Evolutionary conservation across 1,140 invertebrate species (phyloP), one percentile per base, ranked within the genome.

Genomic region (Drosophila ercepeae): DNA sequence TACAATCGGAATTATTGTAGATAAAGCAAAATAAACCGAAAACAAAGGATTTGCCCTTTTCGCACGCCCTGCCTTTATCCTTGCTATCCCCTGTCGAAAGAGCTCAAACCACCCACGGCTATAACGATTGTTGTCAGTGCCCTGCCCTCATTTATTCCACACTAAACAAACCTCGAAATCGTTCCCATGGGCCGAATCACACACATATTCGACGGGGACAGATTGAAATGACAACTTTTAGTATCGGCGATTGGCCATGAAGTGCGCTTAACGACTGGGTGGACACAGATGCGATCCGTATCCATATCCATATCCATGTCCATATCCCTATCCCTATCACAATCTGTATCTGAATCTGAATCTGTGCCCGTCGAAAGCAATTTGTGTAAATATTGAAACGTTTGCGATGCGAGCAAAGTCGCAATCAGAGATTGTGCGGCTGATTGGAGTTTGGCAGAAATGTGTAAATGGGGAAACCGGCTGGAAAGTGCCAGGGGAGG

Each of bases 371-470:
- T 51, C 46, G 54, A 59, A 36, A 55, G 76, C 81, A 74, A 86
- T 86, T 86, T 86, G 82, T 76, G 82, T 88, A 88, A 88, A 88
- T 88, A 88, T 88, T 88, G 77, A 88, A 88, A 67, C 82, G 74
- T 86, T 86, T 77, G 55, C 4, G 54, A 27, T 29, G 42, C 6
- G 51, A 55, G 41, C 49, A 14, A 29, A 72, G 49, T 52, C 46
- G 36, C 29, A 79, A 86, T 83, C 81, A 88, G 78, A 88, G 82
- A 88, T 88, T 88, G 82, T 88, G 70, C 63, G 77, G 70, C 82
- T 68, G 82, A 88, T 88, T 75, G 82, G 58, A 79, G 81, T 63
- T 39, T 68, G 73, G 25, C 32, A 18, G 16, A 61, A 21, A 39
- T 29, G 41, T n/a, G 36, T 32, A 9, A 25, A 19, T 5, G 72